Evolutionary conservation across 2,888 invertebrate species (phyloP), one percentile per base, ranked within the genome.

Genomic region (Scaptomyza reducta): DNA sequence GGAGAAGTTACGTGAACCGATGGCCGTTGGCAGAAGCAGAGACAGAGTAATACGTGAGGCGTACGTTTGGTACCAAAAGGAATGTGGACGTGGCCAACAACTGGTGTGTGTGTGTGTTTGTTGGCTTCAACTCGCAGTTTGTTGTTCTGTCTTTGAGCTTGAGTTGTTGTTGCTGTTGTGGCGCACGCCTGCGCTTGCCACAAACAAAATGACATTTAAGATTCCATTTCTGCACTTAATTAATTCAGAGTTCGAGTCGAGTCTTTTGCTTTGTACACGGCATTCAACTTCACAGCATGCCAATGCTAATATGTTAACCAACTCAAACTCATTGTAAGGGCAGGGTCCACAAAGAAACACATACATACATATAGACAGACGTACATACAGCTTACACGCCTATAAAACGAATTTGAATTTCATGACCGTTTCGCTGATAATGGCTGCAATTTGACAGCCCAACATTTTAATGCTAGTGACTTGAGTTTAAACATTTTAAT

Each of bases 51-150:
- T 67, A 77, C 74, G 63, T 74, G 74, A 74, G 18, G 41, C 56
- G 38, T 54, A 40, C 16, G 65, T 35, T 55, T 50, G 67, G 49
- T 54, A 50, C 35, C 33, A 40, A 38, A 40, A 55, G 74, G 74
- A 74, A 74, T 77, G 74, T 78, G 74, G 71, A 78, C 74, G 78
- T 74, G 78, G 77, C 77, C 72, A 71, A 46, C 55, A 27, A 16
- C 56, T 45, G 59, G 38, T 14, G n/a, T 38, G 6, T 35, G 33
- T 38, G 6, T 35, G n/a, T 38, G n/a, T 38, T 1, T 14, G 38
- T 38, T 44, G 45, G 42, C 45, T 61, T 49, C 60, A 33, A 33
- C 35, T 54, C 29, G 13, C 33, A 11, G n/a, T 38, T 13, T 40
- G 25, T 31, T 49, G 42, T 31, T 57, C 46, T 66, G 31, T 31